Conservation (phyloP, 1,140 invertebrate species). For the Drosophila ironensis region DNA sequence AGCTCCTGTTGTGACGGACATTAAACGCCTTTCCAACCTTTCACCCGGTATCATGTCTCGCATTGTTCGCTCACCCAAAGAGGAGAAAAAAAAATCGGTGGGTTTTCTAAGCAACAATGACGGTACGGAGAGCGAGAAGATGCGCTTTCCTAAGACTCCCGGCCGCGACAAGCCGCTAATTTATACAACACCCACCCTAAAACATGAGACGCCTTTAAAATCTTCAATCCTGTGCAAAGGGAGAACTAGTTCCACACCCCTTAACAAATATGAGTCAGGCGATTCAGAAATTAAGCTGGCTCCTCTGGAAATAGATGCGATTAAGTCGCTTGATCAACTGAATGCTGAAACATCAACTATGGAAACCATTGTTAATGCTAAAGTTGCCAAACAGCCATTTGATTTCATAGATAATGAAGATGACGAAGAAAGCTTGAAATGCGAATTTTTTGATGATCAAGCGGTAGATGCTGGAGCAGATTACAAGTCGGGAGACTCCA, state of each 20-base stretch:
- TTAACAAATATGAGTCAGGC: constrained; percentile 16
- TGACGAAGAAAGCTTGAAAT: background rate
- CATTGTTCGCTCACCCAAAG: background rate
- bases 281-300: background rate
- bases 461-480: constrained; percentile 33
- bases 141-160: constrained; percentile 62
- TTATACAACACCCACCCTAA: background rate
- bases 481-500: constrained; percentile 73
- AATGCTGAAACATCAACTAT: background rate
- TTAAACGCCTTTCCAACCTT: background rate
- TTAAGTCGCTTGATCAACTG: constrained; percentile 20
- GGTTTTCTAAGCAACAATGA: constrained; percentile 13
- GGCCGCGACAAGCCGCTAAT: constrained; percentile 10
- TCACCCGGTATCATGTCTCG: background rate
- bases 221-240: constrained; percentile 14
- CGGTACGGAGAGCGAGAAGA: constrained; percentile 20
- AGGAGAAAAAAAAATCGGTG: constrained; percentile 29
- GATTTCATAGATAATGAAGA: background rate
- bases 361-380: background rate
- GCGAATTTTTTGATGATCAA: constrained; percentile 49
- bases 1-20: background rate
- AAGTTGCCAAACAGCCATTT: background rate
- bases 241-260: constrained; percentile 56
- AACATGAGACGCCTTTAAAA: background rate
- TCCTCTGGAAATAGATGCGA: constrained; percentile 45